Evolutionary conservation across 2,113 vertebrate genomes (phyloP), one percentile per base, ranked within the genome.

Genomic region (Rhynchomys soricoides): DNA sequence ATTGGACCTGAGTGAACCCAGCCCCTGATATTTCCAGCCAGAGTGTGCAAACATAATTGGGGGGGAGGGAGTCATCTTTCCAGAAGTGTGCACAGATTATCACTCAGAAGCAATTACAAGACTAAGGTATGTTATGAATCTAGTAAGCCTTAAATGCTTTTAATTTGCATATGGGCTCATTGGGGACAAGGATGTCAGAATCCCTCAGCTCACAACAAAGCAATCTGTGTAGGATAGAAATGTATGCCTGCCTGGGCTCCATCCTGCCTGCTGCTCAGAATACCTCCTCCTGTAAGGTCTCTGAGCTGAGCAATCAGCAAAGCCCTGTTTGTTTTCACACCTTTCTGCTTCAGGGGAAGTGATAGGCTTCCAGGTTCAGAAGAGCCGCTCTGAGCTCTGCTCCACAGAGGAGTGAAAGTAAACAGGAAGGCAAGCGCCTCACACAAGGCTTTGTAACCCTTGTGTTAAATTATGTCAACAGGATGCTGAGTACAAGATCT

Each of bases 391-490:
- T 57, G 93, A 91, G 95, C 96, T 22, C 43, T 6, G 45, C 31
- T 90, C 68, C 86, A 90, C 9, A 0, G 87, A 90, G 66, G 86
- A 90, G 95, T 15, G 82, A 96, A 95, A 92, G 87, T 91, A 92
- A 97, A 98, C 97, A 96, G 97, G 97, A 97, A 97, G 91, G 22
- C 66, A 40, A 89, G 83, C 64, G 92, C 74, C 59, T 82, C 93
- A 68, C 86, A 59, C 87, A 90, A 92, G 83, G 82, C 97, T 97
- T 97, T 96, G 81, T 86, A 96, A 91, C 96, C 94, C 59, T 77
- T 26, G 31, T 94, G 96, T 59, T 86, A 96, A 97, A 93, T 96
- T 95, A 93, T 96, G 95, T 97, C 96, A 96, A 97, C 96, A 95
- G 95, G 97, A 97, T 83, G 93, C 81, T 50, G 77, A 93, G 96